phyloP scores from a whole-genome alignment of 1,140 invertebrate genomes.

The Melipona quadrifasciata region DNA sequence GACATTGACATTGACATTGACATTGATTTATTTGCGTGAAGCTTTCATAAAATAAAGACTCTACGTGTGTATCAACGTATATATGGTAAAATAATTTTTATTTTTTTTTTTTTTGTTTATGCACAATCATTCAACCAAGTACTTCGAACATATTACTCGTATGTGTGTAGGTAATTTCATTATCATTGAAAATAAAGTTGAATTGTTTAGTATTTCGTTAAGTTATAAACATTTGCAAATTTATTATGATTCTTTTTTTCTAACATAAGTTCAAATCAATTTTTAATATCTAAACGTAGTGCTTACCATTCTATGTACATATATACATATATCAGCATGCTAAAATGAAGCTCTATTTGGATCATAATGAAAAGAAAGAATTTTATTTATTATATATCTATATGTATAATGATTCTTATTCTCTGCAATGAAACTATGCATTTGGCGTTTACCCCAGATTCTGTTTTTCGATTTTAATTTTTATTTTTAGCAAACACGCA shows the following conservation, averaged over 20 bases:
- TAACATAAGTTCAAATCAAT: not conserved
- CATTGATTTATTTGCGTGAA: not conserved
- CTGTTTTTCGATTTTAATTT: not conserved
- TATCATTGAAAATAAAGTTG: not conserved
- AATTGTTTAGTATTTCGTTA: not conserved
- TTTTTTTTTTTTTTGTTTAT: slow-evolving; percentile 24
- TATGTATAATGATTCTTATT: not conserved
- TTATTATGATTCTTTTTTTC: not conserved
- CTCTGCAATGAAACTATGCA: not conserved
- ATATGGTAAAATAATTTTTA: not conserved
- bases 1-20: not conserved
- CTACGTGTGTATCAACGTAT: not conserved
- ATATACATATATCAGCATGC: not conserved
- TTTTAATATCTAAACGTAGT: not conserved
- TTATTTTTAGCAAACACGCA: not conserved
- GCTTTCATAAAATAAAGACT: not conserved
- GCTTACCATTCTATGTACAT: not conserved
- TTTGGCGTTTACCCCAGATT: not conserved
- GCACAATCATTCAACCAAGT: slow-evolving; percentile 46
- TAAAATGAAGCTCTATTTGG: not conserved
- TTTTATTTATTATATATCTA: not conserved
- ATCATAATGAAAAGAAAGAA: not conserved
- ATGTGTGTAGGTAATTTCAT: not conserved
- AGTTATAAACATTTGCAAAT: not conserved
- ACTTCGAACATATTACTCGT: slow-evolving; percentile 38